Evolutionary conservation across 2,113 vertebrate species (phyloP).

Genomic region (Gadus macrocephalus): DNA sequence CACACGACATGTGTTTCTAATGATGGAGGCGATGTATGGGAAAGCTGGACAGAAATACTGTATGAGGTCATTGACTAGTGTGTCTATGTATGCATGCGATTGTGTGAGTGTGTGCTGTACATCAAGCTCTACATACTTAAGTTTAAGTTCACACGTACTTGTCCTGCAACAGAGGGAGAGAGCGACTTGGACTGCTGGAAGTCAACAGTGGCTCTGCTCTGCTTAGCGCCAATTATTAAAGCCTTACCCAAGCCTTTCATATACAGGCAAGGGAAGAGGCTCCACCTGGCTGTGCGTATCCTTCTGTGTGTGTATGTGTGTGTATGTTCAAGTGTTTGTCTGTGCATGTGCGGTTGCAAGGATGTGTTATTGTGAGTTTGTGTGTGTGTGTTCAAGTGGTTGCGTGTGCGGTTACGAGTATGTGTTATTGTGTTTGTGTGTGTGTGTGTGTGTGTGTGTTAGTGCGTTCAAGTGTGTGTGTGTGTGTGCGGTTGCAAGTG

Average conservation of each 20-base stretch:
- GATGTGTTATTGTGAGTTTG: background rate
- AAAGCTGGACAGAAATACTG: slow-evolving; percentile 56
- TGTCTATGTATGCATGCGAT: slow-evolving; percentile 6
- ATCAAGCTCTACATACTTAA: slow-evolving; percentile 9
- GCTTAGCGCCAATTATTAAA: slow-evolving; percentile 41
- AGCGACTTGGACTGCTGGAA: background rate
- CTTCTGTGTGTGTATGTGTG: background rate
- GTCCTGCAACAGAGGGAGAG: background rate
- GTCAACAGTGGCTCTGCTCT: slow-evolving; percentile 49
- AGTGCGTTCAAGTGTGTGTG: background rate
- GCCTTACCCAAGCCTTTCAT: slow-evolving; percentile 42
- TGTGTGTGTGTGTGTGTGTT: background rate
- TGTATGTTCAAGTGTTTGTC: background rate
- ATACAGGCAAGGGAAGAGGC: slow-evolving; percentile 11
- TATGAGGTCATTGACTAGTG: slow-evolving; percentile 52
- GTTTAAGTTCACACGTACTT: background rate
- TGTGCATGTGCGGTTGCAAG: no score
- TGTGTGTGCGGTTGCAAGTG: slow-evolving; percentile 19
- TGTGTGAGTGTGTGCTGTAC: background rate
- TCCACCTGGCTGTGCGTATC: slow-evolving; percentile 22
- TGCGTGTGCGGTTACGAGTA: no score
- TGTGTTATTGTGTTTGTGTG: background rate
- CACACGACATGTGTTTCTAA: slow-evolving; percentile 66
- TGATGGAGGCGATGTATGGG: slow-evolving; percentile 58
- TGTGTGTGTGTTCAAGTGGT: background rate